phyloP scores from a whole-genome alignment of 2,888 invertebrate genomes.

The Heteromyza rotundicornis region DNA sequence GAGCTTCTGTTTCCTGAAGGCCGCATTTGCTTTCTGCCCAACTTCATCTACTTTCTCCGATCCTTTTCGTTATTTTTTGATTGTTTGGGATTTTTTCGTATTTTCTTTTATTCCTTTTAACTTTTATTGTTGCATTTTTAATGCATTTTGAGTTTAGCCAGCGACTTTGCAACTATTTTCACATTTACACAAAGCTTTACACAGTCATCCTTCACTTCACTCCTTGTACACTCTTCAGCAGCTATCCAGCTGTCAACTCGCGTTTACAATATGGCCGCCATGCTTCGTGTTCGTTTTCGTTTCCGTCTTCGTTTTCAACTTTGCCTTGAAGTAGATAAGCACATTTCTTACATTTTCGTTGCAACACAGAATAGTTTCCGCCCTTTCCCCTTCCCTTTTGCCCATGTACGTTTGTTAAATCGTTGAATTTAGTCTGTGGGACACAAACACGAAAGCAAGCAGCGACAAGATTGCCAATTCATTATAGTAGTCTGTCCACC shows the following conservation, averaged over 20 bases:
- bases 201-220: neutral
- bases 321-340: no score
- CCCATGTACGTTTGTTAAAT: constrained; percentile 29
- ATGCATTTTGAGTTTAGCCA: neutral
- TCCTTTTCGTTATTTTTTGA: neutral
- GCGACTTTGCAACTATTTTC: constrained; percentile 1
- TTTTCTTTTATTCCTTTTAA: neutral
- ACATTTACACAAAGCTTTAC: neutral
- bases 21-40: neutral
- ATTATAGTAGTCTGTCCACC: constrained; percentile 23
- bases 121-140: neutral
- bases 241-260: neutral
- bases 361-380: neutral
- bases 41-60: neutral
- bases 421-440: constrained; percentile 34
- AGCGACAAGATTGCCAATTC: constrained; percentile 36
- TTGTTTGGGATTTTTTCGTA: neutral
- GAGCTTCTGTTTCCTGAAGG: neutral
- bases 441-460: constrained; percentile 26
- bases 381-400: neutral
- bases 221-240: neutral
- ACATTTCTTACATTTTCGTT: no score
- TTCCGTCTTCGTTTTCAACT: no score
- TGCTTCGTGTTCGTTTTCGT: neutral
- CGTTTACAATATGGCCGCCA: neutral